Evolutionary conservation across 2,113 vertebrate genomes (phyloP).

Genomic region (Poeciliopsis turrubarensis): DNA sequence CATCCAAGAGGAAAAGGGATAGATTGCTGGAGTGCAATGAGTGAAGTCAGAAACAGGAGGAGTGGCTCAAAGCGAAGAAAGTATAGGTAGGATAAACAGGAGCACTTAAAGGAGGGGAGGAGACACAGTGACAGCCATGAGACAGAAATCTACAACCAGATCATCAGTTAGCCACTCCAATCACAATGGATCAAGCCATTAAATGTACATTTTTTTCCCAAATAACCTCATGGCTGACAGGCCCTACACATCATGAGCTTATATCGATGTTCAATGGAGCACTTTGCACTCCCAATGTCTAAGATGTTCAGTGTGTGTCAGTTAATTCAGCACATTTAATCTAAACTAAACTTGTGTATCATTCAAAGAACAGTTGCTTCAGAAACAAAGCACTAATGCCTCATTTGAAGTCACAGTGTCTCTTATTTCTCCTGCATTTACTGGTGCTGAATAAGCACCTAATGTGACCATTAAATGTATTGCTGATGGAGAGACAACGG

Average conservation of each 20-base stretch:
- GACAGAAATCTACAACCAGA: slow-evolving; percentile 68
- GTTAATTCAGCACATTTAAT: slow-evolving; percentile 50
- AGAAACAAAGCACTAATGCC: slow-evolving; percentile 54
- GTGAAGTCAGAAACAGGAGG: slow-evolving; percentile 14
- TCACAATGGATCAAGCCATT: slow-evolving; percentile 75
- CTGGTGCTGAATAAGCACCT: slow-evolving; percentile 75
- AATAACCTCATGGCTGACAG: slow-evolving; percentile 53
- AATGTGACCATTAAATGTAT: slow-evolving; percentile 80
- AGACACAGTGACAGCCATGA: slow-evolving; percentile 48
- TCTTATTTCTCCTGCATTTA: slow-evolving; percentile 68
- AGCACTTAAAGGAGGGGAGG: slow-evolving; percentile 49
- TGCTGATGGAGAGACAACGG: slow-evolving; percentile 75
- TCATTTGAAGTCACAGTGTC: slow-evolving; percentile 70
- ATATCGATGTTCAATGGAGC: slow-evolving; percentile 52
- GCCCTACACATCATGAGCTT: slow-evolving; percentile 44
- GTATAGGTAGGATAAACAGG: slow-evolving; percentile 43
- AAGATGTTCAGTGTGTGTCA: slow-evolving; percentile 58
- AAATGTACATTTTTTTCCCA: slow-evolving; percentile 62
- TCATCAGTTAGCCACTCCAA: slow-evolving; percentile 77
- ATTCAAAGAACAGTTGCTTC: slow-evolving; percentile 67
- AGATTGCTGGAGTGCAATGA: slow-evolving; percentile 9
- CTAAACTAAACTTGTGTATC: slow-evolving; percentile 65
- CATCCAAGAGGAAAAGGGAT: slow-evolving; percentile 19
- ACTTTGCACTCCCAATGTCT: slow-evolving; percentile 44
- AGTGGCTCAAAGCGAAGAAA: slow-evolving; percentile 24